Percentiles rank a stretch among this genome's conserved stretches.
phyloP scores from a whole-genome alignment of 2,113 vertebrate genomes.

The Grammomys surdaster region DNA sequence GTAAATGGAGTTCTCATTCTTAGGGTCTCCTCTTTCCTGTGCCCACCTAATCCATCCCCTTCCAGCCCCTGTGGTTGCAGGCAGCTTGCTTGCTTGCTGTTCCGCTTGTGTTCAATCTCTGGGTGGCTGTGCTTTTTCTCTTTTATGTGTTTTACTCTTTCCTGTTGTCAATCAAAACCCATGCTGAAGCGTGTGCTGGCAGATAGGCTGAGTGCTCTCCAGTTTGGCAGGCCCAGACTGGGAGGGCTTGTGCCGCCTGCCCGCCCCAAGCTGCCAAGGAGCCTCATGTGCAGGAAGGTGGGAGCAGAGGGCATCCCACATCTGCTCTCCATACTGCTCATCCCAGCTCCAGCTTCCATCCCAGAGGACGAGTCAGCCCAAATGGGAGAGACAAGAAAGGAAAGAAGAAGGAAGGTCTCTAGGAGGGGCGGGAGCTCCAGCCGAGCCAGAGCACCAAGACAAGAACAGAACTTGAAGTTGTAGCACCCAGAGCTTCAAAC shows the following conservation, averaged over 20 bases:
- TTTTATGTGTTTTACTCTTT: constrained; percentile 67
- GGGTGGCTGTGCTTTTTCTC: constrained; percentile 35
- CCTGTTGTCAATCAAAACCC: constrained; percentile 61
- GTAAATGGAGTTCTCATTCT: neutral
- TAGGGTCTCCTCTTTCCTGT: neutral
- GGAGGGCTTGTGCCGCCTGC: neutral
- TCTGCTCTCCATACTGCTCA: constrained; percentile 65
- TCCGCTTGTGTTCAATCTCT: neutral
- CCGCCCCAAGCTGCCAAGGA: neutral
- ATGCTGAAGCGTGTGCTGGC: neutral
- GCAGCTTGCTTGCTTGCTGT: neutral
- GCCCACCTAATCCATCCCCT: neutral
- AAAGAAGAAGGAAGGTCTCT: neutral
- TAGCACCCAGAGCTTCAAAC: neutral
- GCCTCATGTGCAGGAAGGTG: neutral
- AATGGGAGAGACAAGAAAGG: neutral
- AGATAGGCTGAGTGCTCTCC: neutral
- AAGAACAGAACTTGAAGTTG: neutral
- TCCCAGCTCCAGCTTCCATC: neutral
- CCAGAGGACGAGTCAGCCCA: constrained; percentile 47
- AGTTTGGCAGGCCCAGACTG: constrained; percentile 25
- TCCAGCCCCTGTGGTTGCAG: neutral
- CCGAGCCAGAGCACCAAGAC: neutral
- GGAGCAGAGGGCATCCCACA: neutral
- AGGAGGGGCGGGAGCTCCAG: neutral